A percentile compares a stretch with the other conserved stretches of the same genome.
Evolutionary conservation across 2,797 vertebrate genomes (phyloP).

Genomic region (Eleutherodactylus coqui): DNA sequence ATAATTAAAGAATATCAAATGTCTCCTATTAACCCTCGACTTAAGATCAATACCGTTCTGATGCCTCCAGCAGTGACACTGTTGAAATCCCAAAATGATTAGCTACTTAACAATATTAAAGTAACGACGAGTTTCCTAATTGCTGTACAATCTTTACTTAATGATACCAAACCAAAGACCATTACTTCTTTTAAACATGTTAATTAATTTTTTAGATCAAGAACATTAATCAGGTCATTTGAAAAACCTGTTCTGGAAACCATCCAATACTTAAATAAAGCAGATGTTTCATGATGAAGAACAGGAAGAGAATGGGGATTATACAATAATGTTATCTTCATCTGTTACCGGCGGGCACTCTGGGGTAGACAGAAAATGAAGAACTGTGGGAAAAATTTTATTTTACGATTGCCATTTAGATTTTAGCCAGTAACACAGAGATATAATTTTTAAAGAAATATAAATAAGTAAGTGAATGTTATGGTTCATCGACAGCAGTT

Average conservation of each 20-base stretch:
- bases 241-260: slow-evolving; percentile 32
- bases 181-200: slow-evolving; percentile 15
- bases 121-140: slow-evolving; percentile 28
- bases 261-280: slow-evolving; percentile 4
- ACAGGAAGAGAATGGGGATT: slow-evolving; percentile 28
- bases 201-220: slow-evolving; percentile 32
- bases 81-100: slow-evolving; percentile 24
- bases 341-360: not conserved
- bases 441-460: not conserved
- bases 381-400: not conserved
- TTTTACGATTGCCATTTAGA: not conserved
- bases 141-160: slow-evolving; percentile 36
- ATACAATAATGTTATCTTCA: slow-evolving; percentile 23
- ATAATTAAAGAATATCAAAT: slow-evolving; percentile 8
- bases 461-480: not conserved
- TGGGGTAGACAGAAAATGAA: not conserved
- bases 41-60: slow-evolving; percentile 15
- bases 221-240: slow-evolving; percentile 37
- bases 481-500: not conserved
- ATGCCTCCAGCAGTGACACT: slow-evolving; percentile 19
- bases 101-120: slow-evolving; percentile 24
- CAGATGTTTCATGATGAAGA: slow-evolving; percentile 24
- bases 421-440: not conserved
- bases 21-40: slow-evolving; percentile 30
- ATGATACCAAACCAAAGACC: slow-evolving; percentile 37